Evolutionary conservation across 2,113 vertebrate genomes (phyloP).

Genomic region (Pedionomus torquatus): DNA sequence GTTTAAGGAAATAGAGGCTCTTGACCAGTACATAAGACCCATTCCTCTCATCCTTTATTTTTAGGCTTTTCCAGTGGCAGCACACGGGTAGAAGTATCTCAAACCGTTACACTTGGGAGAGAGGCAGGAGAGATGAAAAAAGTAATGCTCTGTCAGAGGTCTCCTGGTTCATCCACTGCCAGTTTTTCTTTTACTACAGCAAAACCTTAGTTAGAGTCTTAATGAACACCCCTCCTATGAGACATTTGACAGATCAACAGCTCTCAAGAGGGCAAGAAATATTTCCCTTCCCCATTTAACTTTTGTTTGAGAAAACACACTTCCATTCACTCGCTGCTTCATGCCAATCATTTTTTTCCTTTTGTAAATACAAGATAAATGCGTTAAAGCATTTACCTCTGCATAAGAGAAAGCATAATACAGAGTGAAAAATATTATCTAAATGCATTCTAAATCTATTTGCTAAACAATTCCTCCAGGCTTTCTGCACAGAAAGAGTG

Average conservation of each 20-base stretch:
- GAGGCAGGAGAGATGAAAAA: not conserved
- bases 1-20: not conserved
- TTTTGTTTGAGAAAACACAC: slow-evolving; percentile 16
- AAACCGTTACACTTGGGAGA: not conserved
- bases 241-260: not conserved
- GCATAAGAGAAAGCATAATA: not conserved
- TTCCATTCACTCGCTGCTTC: not conserved
- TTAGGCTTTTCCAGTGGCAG: not conserved
- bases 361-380: not conserved
- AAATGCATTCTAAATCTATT: not conserved
- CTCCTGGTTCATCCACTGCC: not conserved
- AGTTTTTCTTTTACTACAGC: not conserved
- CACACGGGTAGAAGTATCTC: not conserved
- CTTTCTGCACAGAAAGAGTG: not conserved
- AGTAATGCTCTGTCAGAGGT: not conserved
- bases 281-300: not conserved
- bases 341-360: not conserved
- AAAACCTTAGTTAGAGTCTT: not conserved
- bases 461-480: not conserved
- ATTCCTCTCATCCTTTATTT: not conserved
- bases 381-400: not conserved
- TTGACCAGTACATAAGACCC: not conserved
- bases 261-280: not conserved
- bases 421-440: not conserved
- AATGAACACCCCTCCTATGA: not conserved